These are phyloP conservation scores for Pocillopora meandrina DNA, from an alignment of 92 coral and sea anemone species.

Conservation along the genomic window DNA sequence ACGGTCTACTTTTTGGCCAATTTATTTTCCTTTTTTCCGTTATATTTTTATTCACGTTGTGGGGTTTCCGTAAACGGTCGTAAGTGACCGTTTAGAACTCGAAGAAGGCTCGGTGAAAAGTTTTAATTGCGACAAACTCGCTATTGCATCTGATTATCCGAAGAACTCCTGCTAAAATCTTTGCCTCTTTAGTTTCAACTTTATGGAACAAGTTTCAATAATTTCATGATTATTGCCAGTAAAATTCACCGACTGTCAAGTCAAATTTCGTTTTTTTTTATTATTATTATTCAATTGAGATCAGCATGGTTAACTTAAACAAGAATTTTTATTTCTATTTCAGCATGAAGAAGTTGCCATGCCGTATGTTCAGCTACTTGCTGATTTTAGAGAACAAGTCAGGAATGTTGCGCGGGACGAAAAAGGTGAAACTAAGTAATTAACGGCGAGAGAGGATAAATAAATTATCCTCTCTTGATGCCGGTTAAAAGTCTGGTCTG, in stretches of 20 bases:
- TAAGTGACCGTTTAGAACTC: not conserved
- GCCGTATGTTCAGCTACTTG: slow-evolving; percentile 93
- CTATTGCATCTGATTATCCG: not conserved
- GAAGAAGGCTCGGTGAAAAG: not conserved
- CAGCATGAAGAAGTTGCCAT: slow-evolving; percentile 93
- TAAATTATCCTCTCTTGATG: too few species aligned
- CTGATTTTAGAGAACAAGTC: slow-evolving; percentile 94
- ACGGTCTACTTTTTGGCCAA: too few species aligned
- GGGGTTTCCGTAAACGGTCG: not conserved
- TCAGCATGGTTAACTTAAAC: too few species aligned
- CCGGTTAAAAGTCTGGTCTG: too few species aligned
- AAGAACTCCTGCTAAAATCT: not conserved
- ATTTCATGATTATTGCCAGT: not conserved
- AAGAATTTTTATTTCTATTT: not conserved
- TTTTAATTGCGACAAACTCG: not conserved
- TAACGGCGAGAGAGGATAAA: too few species aligned
- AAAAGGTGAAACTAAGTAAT: slow-evolving; percentile 58
- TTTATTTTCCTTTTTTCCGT: too few species aligned
- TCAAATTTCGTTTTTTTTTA: too few species aligned
- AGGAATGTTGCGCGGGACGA: slow-evolving; percentile 90
- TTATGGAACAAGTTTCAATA: not conserved
- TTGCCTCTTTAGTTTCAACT: not conserved
- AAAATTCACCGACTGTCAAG: too few species aligned
- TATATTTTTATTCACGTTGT: too few species aligned
- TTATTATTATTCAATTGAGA: too few species aligned